Conservation (phyloP, 2,888 invertebrate species). For the Creontiades dilutus region DNA sequence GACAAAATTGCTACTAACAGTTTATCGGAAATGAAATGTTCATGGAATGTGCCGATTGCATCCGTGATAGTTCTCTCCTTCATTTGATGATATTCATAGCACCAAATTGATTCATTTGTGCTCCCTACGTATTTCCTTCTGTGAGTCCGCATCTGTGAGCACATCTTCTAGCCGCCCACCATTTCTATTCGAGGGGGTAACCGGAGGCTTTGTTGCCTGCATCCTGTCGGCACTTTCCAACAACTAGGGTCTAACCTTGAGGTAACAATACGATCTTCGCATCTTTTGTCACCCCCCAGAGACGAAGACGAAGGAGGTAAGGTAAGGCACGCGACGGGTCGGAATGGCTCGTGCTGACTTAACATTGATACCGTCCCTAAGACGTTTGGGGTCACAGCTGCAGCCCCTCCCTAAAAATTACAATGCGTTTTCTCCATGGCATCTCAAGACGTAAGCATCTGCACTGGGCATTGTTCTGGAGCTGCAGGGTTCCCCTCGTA, state of each 20-base stretch:
- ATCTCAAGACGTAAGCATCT: slow-evolving; percentile 7
- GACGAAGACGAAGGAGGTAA: not conserved
- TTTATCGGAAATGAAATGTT: too few species aligned
- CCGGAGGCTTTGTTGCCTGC: not conserved
- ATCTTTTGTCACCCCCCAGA: not conserved
- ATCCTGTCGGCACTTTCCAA: not conserved
- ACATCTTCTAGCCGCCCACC: not conserved
- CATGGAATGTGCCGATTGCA: too few species aligned
- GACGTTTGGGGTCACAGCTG: slow-evolving; percentile 47
- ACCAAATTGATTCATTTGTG: too few species aligned
- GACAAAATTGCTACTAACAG: too few species aligned
- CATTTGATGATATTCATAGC: too few species aligned
- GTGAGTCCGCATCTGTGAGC: too few species aligned
- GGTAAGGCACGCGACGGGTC: slow-evolving; percentile 54
- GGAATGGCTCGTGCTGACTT: slow-evolving; percentile 58
- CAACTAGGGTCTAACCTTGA: slow-evolving; percentile 4
- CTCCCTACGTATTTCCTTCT: too few species aligned
- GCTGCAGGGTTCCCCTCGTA: not conserved
- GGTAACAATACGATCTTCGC: not conserved
- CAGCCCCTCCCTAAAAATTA: not conserved
- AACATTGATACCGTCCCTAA: slow-evolving; percentile 28
- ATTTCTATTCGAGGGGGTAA: not conserved
- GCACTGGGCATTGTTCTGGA: not conserved
- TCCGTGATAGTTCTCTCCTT: too few species aligned
- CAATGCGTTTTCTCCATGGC: slow-evolving; percentile 10